Evolutionary conservation across 2,888 invertebrate genomes (phyloP).

Genomic region (Pegoplata infirma): DNA sequence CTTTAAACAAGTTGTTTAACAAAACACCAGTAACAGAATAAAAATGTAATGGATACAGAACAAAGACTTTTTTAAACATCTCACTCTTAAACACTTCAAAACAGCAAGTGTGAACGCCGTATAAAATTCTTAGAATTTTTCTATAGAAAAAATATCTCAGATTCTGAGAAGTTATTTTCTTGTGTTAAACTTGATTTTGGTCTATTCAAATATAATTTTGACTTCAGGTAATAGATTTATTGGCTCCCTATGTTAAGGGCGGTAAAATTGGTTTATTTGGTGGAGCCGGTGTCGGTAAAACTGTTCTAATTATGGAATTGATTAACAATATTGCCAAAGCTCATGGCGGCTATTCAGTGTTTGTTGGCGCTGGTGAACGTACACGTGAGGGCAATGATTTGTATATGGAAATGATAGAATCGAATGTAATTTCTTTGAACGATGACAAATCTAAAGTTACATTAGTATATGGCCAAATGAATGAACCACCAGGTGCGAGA

Average conservation of each 20-base stretch:
- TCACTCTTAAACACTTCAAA: too few relatives aligned
- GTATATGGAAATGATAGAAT: conserved; percentile 98
- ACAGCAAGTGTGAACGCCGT: too few relatives aligned
- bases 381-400: conserved; percentile 98
- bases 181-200: too few relatives aligned
- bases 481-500: conserved; percentile 97
- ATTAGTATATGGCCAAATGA: conserved; percentile 97
- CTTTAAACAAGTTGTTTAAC: too few relatives aligned
- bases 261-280: conserved; percentile 97
- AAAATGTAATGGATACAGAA: too few relatives aligned
- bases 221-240: conserved; percentile 89
- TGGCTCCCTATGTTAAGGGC: conserved; percentile 96
- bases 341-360: conserved; percentile 97
- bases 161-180: too few relatives aligned
- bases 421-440: conserved; percentile 93
- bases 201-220: too few relatives aligned
- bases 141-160: too few relatives aligned
- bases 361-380: conserved; percentile 96
- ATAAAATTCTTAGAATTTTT: too few relatives aligned
- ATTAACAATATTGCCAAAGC: conserved; percentile 98
- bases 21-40: too few relatives aligned
- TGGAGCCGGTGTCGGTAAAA: conserved; percentile 97
- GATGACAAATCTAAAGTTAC: conserved; percentile 95
- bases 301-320: conserved; percentile 97
- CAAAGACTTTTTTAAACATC: too few relatives aligned